phyloP scores from a whole-genome alignment of 2,888 invertebrate species.

The Hofmannophila pseudospretella region DNA sequence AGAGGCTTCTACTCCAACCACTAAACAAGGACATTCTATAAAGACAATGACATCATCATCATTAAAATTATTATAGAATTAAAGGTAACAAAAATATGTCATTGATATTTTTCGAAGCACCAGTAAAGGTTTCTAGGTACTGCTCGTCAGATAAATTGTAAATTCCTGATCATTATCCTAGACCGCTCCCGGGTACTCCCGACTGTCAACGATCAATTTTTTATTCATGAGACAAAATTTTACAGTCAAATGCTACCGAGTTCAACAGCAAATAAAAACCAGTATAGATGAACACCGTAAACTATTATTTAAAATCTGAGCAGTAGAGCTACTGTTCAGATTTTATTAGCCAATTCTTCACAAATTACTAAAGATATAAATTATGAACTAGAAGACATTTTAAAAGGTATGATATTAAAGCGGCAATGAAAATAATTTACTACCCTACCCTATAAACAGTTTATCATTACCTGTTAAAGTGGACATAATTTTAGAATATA shows the following conservation, averaged over 20 bases:
- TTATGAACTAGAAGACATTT: not conserved
- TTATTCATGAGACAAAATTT: conserved; percentile 51
- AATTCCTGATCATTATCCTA: conserved; percentile 40
- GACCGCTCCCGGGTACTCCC: conserved; percentile 37
- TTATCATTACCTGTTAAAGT: conserved; percentile 1
- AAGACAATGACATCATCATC: too few relatives aligned
- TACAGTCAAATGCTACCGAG: conserved; percentile 35
- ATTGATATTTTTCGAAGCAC: too few relatives aligned
- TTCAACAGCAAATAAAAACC: not conserved
- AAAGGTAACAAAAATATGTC: too few relatives aligned
- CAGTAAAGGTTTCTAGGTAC: too few relatives aligned
- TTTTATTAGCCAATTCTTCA: too few relatives aligned
- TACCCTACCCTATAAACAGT: conserved; percentile 2
- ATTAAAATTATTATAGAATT: too few relatives aligned
- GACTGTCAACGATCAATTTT: conserved; percentile 42
- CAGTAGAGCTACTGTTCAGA: too few relatives aligned
- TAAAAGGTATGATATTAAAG: not conserved
- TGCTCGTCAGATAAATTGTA: conserved; percentile 40
- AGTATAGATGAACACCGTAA: not conserved
- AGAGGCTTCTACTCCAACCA: too few relatives aligned
- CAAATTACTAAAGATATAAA: not conserved
- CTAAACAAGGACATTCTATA: too few relatives aligned
- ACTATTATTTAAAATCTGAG: too few relatives aligned
- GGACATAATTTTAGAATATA: not conserved
- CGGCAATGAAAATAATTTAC: conserved; percentile 1